These are phyloP conservation scores for Ceryle rudis DNA, from an alignment of 2,797 vertebrate species.

Conservation along the genomic window DNA sequence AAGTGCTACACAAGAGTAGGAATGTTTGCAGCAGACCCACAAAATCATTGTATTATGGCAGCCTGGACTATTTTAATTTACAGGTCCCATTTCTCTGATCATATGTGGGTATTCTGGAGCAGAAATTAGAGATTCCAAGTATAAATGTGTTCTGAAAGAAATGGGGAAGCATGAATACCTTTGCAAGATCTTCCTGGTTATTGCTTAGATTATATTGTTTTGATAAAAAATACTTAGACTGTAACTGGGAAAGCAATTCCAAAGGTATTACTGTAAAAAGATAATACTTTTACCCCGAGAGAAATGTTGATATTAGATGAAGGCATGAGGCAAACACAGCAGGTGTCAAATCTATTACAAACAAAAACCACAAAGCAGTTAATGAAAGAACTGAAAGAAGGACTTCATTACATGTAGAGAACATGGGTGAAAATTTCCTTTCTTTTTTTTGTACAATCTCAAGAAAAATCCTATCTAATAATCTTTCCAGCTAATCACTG, in stretches of 20 bases:
- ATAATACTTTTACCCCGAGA: constrained; percentile 26
- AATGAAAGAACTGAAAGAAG: constrained; percentile 57
- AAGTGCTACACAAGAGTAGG: not conserved
- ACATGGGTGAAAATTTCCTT: not conserved
- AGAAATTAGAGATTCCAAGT: not conserved
- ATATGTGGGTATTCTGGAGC: not conserved
- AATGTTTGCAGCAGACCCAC: not conserved
- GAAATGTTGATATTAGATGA: constrained; percentile 5
- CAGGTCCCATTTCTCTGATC: not conserved
- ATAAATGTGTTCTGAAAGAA: not conserved
- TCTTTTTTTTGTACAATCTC: not conserved
- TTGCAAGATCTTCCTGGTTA: not conserved
- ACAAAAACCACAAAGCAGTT: constrained; percentile 32
- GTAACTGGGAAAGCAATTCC: constrained; percentile 42
- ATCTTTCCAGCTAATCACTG: constrained; percentile 35
- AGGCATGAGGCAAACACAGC: constrained; percentile 36
- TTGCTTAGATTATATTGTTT: constrained; percentile 33
- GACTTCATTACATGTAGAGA: constrained; percentile 26
- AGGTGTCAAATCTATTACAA: constrained; percentile 49
- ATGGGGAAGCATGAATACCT: not conserved
- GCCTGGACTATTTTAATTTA: not conserved
- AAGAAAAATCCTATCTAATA: constrained; percentile 41
- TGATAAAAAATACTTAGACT: constrained; percentile 8
- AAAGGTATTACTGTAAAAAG: constrained; percentile 47
- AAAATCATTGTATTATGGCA: not conserved